Conservation (phyloP, 2,888 invertebrate genomes). For the Ischnura elegans region DNA sequence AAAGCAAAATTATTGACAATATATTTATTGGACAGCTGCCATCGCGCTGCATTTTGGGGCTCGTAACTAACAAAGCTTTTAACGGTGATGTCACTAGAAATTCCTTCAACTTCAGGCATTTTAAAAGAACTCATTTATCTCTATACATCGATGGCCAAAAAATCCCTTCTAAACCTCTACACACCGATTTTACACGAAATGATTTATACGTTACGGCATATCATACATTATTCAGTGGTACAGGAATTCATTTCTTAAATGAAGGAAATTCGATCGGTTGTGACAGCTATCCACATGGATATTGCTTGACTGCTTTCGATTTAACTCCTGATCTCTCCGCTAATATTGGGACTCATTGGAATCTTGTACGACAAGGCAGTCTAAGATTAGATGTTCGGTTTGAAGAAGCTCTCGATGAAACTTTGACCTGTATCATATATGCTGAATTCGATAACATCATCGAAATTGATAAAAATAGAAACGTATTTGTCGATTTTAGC, state of each 20-base stretch:
- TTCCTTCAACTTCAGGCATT: not conserved
- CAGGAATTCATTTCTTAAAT: not conserved
- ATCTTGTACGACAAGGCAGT: too few relatives aligned
- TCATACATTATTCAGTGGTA: slow-evolving; percentile 1
- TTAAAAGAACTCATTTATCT: too few relatives aligned
- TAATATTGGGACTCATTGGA: not conserved
- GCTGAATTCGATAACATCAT: not conserved
- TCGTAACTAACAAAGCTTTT: slow-evolving; percentile 62
- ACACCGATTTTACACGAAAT: not conserved
- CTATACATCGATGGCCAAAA: not conserved
- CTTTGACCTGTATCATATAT: not conserved
- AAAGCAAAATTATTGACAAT: slow-evolving; percentile 68
- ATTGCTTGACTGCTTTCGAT: not conserved
- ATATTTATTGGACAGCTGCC: slow-evolving; percentile 70
- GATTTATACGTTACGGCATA: not conserved
- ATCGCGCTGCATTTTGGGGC: slow-evolving; percentile 69
- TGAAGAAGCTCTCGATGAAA: not conserved
- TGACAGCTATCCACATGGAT: not conserved
- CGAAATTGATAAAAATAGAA: not conserved
- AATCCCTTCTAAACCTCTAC: not conserved
- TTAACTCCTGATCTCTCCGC: slow-evolving; percentile 14
- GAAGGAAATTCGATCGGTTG: not conserved
- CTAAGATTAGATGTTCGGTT: not conserved
- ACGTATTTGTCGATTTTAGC: not conserved
- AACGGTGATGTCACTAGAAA: not conserved